Percentiles rank a stretch among this genome's conserved stretches.
These are phyloP conservation scores for Marmota monax DNA, from an alignment of 2,113 vertebrate genomes.

Conservation along the genomic window DNA sequence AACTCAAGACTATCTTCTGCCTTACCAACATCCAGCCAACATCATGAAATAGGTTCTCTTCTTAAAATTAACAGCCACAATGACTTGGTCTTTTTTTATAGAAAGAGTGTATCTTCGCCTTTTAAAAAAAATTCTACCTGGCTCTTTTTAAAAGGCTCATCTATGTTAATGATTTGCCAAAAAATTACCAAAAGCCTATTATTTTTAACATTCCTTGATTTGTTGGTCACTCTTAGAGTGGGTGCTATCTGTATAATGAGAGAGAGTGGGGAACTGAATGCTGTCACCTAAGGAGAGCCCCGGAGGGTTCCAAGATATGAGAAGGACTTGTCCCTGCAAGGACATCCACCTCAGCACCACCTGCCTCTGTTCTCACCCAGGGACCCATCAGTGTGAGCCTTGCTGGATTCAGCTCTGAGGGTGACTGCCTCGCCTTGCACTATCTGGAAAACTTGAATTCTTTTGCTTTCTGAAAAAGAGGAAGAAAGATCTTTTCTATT, in stretches of 20 bases:
- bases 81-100: slow-evolving; percentile 82
- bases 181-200: slow-evolving; percentile 79
- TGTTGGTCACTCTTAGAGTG: slow-evolving; percentile 72
- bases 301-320: slow-evolving; percentile 28
- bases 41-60: slow-evolving; percentile 63
- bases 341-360: neutral
- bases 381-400: neutral
- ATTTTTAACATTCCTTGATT: slow-evolving; percentile 81
- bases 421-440: slow-evolving; percentile 76
- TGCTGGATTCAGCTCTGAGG: slow-evolving; percentile 48
- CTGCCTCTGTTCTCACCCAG: neutral
- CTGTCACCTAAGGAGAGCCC: neutral
- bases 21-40: slow-evolving; percentile 81
- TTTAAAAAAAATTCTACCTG: slow-evolving; percentile 74
- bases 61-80: slow-evolving; percentile 52
- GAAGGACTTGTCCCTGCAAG: neutral
- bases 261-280: slow-evolving; percentile 69
- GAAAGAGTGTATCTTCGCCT: slow-evolving; percentile 75
- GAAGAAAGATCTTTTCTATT: neutral
- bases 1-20: slow-evolving; percentile 82
- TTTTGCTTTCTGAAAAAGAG: slow-evolving; percentile 36
- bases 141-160: slow-evolving; percentile 62
- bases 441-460: slow-evolving; percentile 84
- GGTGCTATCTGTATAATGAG: slow-evolving; percentile 82
- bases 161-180: slow-evolving; percentile 83